Conservation (phyloP, 1,140 invertebrate species). For the Lasaia peninsularis region DNA sequence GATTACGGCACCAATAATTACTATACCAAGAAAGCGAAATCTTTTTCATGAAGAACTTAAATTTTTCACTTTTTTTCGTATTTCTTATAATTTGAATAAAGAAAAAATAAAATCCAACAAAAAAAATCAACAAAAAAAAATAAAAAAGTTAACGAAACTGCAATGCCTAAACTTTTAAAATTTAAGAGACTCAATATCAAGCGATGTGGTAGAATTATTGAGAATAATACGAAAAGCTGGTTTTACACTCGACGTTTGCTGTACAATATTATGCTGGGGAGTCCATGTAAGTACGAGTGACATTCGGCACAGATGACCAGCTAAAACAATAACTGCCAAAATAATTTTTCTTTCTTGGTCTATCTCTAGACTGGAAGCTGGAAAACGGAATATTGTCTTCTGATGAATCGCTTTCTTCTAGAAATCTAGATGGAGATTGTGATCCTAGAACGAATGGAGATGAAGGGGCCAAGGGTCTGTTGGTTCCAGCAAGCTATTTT, state of each 20-base stretch:
- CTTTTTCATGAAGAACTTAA: too few species aligned
- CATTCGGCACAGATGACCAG: background rate
- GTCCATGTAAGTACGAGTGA: background rate
- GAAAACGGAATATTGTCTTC: background rate
- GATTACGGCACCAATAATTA: too few species aligned
- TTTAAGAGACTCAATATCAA: slow-evolving; percentile 21
- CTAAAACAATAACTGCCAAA: background rate
- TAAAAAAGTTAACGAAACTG: too few species aligned
- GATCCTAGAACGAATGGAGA: background rate
- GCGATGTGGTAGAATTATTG: slow-evolving; percentile 16
- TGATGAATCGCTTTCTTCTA: background rate
- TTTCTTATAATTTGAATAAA: too few species aligned
- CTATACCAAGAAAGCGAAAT: too few species aligned
- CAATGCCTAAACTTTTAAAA: too few species aligned
- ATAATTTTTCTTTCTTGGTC: background rate
- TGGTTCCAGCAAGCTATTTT: background rate
- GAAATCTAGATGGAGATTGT: background rate
- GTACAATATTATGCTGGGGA: background rate
- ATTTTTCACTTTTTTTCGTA: too few species aligned
- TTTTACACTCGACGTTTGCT: slow-evolving; percentile 17
- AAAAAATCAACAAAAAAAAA: too few species aligned
- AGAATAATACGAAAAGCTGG: slow-evolving; percentile 11
- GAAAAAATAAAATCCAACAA: too few species aligned
- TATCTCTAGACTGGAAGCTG: background rate
- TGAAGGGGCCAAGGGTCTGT: too few species aligned